phyloP scores from a whole-genome alignment of 2,888 invertebrate genomes.

The Acanthopleura granulata region DNA sequence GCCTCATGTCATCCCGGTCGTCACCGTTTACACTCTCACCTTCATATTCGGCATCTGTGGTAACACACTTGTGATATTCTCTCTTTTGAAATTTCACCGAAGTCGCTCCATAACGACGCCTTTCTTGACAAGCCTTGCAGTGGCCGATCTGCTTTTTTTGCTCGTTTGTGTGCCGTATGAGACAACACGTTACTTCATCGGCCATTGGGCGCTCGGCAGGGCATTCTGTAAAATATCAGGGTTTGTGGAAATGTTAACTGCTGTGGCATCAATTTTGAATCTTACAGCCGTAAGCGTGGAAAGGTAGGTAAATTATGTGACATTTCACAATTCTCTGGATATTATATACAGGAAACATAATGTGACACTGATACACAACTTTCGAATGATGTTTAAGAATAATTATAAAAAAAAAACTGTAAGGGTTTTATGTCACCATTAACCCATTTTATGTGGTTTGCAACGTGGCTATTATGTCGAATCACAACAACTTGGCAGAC shows the following conservation, averaged over 20 bases:
- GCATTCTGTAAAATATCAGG: slow-evolving; percentile 68
- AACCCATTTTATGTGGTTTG: too few relatives aligned
- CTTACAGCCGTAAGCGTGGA: slow-evolving; percentile 71
- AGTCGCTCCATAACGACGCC: slow-evolving; percentile 49
- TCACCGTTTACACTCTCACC: slow-evolving; percentile 45
- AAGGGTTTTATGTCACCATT: too few relatives aligned
- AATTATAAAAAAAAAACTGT: too few relatives aligned
- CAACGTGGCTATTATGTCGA: too few relatives aligned
- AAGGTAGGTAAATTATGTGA: slow-evolving; percentile 60
- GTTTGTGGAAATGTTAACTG: slow-evolving; percentile 69
- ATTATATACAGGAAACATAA: too few relatives aligned
- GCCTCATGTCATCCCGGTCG: slow-evolving; percentile 56
- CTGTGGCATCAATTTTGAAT: slow-evolving; percentile 70
- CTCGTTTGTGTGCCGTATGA: slow-evolving; percentile 70
- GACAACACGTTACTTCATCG: slow-evolving; percentile 62
- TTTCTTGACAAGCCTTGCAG: slow-evolving; percentile 44
- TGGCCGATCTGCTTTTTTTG: slow-evolving; percentile 70
- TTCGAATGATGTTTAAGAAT: too few relatives aligned
- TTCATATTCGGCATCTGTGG: slow-evolving; percentile 69
- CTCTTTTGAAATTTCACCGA: slow-evolving; percentile 65
- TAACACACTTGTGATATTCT: slow-evolving; percentile 67
- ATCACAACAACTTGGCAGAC: too few relatives aligned
- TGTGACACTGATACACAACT: too few relatives aligned
- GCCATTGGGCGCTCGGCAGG: slow-evolving; percentile 65
- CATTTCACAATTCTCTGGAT: too few relatives aligned